Conservation (phyloP, 2,888 invertebrate species). For the Phaedon cochleariae region DNA sequence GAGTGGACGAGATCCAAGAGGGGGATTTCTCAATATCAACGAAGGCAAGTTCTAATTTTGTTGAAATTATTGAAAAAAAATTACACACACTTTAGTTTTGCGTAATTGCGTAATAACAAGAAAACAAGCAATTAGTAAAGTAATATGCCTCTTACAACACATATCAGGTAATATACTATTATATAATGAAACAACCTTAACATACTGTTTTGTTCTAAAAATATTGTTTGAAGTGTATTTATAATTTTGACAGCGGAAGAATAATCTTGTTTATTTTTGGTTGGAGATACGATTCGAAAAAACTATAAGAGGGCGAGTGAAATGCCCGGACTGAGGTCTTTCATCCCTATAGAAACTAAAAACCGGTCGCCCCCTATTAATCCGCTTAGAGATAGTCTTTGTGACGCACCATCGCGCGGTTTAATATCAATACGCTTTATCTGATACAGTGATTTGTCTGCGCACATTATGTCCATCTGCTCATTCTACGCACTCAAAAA, state of each 20-base stretch:
- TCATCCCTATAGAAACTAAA: constrained; percentile 41
- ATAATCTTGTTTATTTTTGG: neutral
- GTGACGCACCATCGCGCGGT: constrained; percentile 54
- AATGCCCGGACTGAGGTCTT: constrained; percentile 13
- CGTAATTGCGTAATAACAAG: too few relatives aligned
- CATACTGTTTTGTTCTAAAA: too few relatives aligned
- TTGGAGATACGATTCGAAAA: constrained; percentile 6
- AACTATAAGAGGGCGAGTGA: constrained; percentile 15
- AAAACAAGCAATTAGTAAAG: too few relatives aligned
- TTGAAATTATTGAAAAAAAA: too few relatives aligned
- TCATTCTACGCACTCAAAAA: constrained; percentile 25
- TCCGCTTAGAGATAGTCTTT: constrained; percentile 55
- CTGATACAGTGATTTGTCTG: constrained; percentile 49
- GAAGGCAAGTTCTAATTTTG: too few relatives aligned
- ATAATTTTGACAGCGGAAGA: neutral
- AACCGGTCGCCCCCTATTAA: constrained; percentile 57
- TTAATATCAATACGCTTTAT: constrained; percentile 59
- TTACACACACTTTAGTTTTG: too few relatives aligned
- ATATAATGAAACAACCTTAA: too few relatives aligned
- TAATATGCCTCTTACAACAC: too few relatives aligned
- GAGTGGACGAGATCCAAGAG: too few relatives aligned
- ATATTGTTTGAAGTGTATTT: too few relatives aligned
- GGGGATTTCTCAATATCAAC: too few relatives aligned
- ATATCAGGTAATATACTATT: too few relatives aligned
- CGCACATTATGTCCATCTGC: constrained; percentile 47